Conservation (phyloP, 2,888 invertebrate genomes). For the Acrobasis suavella region DNA sequence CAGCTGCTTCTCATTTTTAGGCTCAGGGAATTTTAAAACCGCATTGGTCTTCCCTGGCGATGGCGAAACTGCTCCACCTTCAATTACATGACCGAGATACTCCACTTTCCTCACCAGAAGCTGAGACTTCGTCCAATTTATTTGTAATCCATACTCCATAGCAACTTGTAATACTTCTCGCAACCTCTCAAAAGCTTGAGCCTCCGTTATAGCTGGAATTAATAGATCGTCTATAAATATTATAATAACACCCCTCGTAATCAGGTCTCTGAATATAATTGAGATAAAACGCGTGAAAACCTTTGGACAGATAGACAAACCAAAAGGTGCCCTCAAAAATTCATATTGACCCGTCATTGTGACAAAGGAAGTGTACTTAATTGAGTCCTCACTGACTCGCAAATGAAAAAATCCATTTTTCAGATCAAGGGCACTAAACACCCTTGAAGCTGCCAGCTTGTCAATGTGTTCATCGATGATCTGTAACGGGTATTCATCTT, state of each 20-base stretch:
- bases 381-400: constrained; percentile 13
- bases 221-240: constrained; percentile 38
- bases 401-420: constrained; percentile 33
- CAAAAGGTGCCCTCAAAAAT: constrained; percentile 35
- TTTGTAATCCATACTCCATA: constrained; percentile 34
- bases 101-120: constrained; percentile 21
- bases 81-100: constrained; percentile 5
- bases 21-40: constrained; percentile 31
- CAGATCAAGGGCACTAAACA: constrained; percentile 26
- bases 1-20: constrained; percentile 30
- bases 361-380: constrained; percentile 30
- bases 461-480: constrained; percentile 4
- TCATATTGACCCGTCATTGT: constrained; percentile 27
- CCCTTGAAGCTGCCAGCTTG: background rate
- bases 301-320: constrained; percentile 30
- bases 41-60: constrained; percentile 31
- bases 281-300: constrained; percentile 31
- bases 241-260: constrained; percentile 27
- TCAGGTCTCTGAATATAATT: constrained; percentile 33
- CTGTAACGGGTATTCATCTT: constrained; percentile 3
- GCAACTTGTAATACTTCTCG: constrained; percentile 27
- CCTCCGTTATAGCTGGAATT: constrained; percentile 30
- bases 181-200: constrained; percentile 25
- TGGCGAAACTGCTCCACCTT: constrained; percentile 24
- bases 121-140: constrained; percentile 31